These are phyloP conservation scores for Phyllostomus discolor DNA, from an alignment of 2,113 vertebrate genomes.

Conservation along the genomic window DNA sequence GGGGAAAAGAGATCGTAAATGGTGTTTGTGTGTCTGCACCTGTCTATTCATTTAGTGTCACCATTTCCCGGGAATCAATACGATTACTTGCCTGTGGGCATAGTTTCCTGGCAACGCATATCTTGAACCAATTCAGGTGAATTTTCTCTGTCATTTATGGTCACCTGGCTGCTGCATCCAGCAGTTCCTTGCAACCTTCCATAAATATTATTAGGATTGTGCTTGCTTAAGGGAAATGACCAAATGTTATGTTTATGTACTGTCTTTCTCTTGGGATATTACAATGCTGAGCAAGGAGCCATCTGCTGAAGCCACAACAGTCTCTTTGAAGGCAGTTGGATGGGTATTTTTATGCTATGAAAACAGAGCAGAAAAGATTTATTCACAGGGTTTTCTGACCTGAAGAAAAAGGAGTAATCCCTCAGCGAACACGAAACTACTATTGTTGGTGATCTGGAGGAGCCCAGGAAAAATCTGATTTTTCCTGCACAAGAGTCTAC, in stretches of 20 bases:
- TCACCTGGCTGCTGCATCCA: slow-evolving; percentile 68
- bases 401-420: not conserved
- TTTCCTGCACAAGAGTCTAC: not conserved
- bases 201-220: slow-evolving; percentile 55
- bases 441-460: not conserved
- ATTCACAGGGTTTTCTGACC: not conserved
- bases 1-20: not conserved
- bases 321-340: not conserved
- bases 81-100: slow-evolving; percentile 49
- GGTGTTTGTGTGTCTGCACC: slow-evolving; percentile 59
- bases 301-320: not conserved
- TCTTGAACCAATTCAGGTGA: slow-evolving; percentile 67
- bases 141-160: slow-evolving; percentile 69
- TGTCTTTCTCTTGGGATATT: slow-evolving; percentile 32
- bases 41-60: slow-evolving; percentile 4
- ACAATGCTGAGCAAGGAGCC: not conserved
- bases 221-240: slow-evolving; percentile 56
- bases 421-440: not conserved
- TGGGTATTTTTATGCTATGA: not conserved
- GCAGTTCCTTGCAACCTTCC: slow-evolving; percentile 68
- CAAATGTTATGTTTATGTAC: slow-evolving; percentile 26
- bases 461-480: slow-evolving; percentile 10
- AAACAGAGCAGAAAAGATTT: not conserved
- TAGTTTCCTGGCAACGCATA: slow-evolving; percentile 76
- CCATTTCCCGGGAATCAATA: slow-evolving; percentile 68